Percentiles rank a stretch among this genome's conserved stretches.
These are phyloP conservation scores for Tyria jacobaeae DNA, from an alignment of 2,888 invertebrate species.

Conservation along the genomic window DNA sequence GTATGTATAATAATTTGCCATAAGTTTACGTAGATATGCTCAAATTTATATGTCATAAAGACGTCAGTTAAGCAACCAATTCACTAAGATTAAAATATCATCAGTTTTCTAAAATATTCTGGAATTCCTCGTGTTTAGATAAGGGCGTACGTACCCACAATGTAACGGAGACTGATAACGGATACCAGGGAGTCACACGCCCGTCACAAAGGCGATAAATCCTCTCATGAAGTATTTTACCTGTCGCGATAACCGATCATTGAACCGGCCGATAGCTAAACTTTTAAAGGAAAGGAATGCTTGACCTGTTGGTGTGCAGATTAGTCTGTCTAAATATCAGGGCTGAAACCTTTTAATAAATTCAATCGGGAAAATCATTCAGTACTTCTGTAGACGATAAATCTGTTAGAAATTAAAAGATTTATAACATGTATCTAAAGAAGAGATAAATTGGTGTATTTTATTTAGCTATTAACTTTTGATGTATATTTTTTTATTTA, in stretches of 20 bases:
- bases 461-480: too few relatives aligned
- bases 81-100: constrained; percentile 18
- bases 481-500: too few relatives aligned
- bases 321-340: background rate
- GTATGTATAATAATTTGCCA: too few relatives aligned
- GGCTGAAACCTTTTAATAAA: too few relatives aligned
- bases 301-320: constrained; percentile 10
- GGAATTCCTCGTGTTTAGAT: constrained; percentile 25
- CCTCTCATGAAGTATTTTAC: constrained; percentile 39
- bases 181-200: constrained; percentile 39
- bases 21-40: background rate
- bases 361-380: too few relatives aligned
- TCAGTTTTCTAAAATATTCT: constrained; percentile 13
- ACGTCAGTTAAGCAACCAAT: constrained; percentile 15
- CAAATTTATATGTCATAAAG: background rate
- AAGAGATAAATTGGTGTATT: too few relatives aligned
- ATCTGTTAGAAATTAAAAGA: too few relatives aligned
- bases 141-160: constrained; percentile 18
- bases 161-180: constrained; percentile 33
- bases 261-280: constrained; percentile 41
- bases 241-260: constrained; percentile 46
- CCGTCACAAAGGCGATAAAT: constrained; percentile 42
- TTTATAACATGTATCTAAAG: too few relatives aligned
- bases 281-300: constrained; percentile 24
- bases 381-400: too few relatives aligned